These are phyloP conservation scores for Salpingus planirostris DNA, from an alignment of 2,888 invertebrate genomes.

Conservation along the genomic window DNA sequence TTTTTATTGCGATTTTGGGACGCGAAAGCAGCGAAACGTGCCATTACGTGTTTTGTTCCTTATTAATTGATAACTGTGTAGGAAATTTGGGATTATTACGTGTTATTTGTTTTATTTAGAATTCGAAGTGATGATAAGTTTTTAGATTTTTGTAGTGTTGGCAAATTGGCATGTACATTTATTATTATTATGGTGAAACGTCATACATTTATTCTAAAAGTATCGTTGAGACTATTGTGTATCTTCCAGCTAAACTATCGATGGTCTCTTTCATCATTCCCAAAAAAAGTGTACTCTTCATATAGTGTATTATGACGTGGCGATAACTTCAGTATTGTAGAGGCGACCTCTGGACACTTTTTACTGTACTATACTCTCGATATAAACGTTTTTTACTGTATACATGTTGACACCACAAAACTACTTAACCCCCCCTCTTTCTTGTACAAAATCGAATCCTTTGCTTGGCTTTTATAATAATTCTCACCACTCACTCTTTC, in stretches of 20 bases:
- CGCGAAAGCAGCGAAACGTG: too few relatives aligned
- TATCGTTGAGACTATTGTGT: constrained; percentile 4
- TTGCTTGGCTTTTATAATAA: constrained; percentile 35
- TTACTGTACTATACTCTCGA: too few relatives aligned
- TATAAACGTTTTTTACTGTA: too few relatives aligned
- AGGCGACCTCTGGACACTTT: too few relatives aligned
- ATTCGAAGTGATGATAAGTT: too few relatives aligned
- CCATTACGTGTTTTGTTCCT: too few relatives aligned
- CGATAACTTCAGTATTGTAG: too few relatives aligned
- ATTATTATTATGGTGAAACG: constrained; percentile 1
- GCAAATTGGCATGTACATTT: constrained; percentile 25
- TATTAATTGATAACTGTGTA: constrained; percentile 24
- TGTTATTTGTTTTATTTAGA: constrained; percentile 18
- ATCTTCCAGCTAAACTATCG: constrained; percentile 6
- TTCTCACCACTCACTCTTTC: neutral
- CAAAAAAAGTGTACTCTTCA: too few relatives aligned
- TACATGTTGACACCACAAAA: too few relatives aligned
- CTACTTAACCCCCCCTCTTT: constrained; percentile 1
- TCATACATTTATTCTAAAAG: neutral
- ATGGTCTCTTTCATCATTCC: constrained; percentile 8
- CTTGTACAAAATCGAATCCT: constrained; percentile 25
- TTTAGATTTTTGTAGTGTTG: constrained; percentile 31
- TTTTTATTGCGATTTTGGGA: too few relatives aligned
- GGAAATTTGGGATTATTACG: constrained; percentile 21
- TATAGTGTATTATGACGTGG: too few relatives aligned